phyloP scores from a whole-genome alignment of 2,113 vertebrate genomes.

The Petroica traversi region DNA sequence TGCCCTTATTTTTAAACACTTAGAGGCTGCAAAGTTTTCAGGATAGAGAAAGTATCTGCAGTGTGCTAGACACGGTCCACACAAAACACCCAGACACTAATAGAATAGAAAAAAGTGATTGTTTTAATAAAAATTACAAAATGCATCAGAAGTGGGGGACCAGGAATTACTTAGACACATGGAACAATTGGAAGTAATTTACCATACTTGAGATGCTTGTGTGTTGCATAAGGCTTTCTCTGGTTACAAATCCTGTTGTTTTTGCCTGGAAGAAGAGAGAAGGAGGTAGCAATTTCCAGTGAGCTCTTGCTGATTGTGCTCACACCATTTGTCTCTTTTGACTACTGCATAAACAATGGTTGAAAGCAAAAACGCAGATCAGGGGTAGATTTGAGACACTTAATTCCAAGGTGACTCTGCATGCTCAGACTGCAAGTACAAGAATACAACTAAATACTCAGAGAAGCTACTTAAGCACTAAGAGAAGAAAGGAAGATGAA shows the following conservation, averaged over 20 bases:
- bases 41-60: neutral
- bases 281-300: constrained; percentile 4
- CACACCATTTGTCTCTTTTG: neutral
- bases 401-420: neutral
- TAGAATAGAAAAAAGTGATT: neutral
- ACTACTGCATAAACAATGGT: neutral
- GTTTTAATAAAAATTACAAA: constrained; percentile 37
- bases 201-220: constrained; percentile 34
- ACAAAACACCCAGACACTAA: neutral
- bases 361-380: neutral
- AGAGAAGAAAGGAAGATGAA: neutral
- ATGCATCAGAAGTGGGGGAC: neutral
- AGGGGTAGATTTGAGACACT: neutral
- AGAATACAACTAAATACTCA: neutral
- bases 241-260: constrained; percentile 53
- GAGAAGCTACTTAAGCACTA: neutral
- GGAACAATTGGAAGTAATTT: constrained; percentile 40
- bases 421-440: neutral
- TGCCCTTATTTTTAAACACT: neutral
- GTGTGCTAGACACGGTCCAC: neutral
- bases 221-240: constrained; percentile 42
- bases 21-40: neutral
- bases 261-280: constrained; percentile 47
- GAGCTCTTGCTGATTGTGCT: neutral
- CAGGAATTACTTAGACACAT: constrained; percentile 44